These are phyloP conservation scores for Seriola quinqueradiata DNA, from an alignment of 2,113 vertebrate genomes.

Conservation along the genomic window DNA sequence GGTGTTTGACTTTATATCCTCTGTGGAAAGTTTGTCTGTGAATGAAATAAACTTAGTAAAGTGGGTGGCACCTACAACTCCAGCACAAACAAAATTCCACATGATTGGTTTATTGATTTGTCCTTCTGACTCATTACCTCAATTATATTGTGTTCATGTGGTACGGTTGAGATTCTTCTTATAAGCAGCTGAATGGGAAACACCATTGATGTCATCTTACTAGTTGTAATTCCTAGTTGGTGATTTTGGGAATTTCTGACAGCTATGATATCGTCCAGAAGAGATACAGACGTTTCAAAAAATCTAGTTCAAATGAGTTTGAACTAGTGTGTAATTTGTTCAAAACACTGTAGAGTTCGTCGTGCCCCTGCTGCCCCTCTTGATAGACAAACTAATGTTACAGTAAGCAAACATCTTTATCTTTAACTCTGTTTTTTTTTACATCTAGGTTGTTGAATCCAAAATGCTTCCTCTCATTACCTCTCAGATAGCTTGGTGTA, in stretches of 20 bases:
- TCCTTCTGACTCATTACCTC: neutral
- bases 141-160: neutral
- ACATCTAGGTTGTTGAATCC: neutral
- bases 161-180: neutral
- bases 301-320: too few relatives aligned
- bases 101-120: constrained; percentile 13
- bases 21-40: constrained; percentile 33
- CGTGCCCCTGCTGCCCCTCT: too few relatives aligned
- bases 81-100: neutral
- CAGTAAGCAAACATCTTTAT: too few relatives aligned
- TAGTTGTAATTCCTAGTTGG: neutral
- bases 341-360: neutral
- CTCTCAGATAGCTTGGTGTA: neutral
- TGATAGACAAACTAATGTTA: neutral
- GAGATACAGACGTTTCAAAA: neutral
- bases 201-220: neutral
- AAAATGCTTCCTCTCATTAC: neutral
- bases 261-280: neutral
- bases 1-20: constrained; percentile 41
- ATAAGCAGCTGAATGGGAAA: neutral
- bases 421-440: neutral
- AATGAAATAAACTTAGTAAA: constrained; percentile 42
- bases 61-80: constrained; percentile 58
- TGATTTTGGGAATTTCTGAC: neutral
- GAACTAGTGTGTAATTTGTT: too few relatives aligned